Base-by-base conservation (phyloP, 2,888 invertebrate genomes). In the Lepetodrilus schrolli region DNA sequence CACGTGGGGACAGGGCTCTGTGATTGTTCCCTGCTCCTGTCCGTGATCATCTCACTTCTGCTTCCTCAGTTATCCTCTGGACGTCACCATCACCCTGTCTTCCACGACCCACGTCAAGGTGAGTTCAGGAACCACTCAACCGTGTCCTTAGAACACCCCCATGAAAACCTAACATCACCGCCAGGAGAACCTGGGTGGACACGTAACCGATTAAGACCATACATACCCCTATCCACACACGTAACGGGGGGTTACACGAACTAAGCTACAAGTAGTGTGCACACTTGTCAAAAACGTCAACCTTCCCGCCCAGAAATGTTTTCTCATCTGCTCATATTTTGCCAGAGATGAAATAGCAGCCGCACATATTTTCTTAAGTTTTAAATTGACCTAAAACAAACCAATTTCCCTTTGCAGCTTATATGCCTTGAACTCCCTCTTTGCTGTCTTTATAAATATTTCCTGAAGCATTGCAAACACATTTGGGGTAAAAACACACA, bases 281-380 rank as follows among this genome's bases (percentile, higher is more conserved):
- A n/a, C 58, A 17, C 26, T 34, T 21, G 58, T 30, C 30, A 7
- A 58, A 58, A 58, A 17, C 34, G 13, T 13, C 30, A 2, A 26
- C 58, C 58, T 30, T 34, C 58, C 58, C 34, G 17, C 58, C 30
- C 58, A n/a, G 58, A 34, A 30, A 23, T 58, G 30, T 58, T 58
- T 58, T 58, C 58, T 58, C 58, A 58, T 58, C 58, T 58, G 58
- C 34, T n/a, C 34, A 58, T 58, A 58, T 58, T 58, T 58, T 58
- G 30, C 13, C 17, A n/a, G 17, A 17, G 58, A 58, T 30, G 17
- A 58, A 58, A 58, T 58, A 26, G n/a, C 58, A 58, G 34, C 26
- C 58, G 17, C 30, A 30, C 58, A 58, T 58, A 58, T 58, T 58
- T 58, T 58, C 58, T 58, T 30, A 58, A 58, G 58, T 23, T 30